A percentile compares a stretch with the other conserved stretches of the same genome.
These are phyloP conservation scores for Cerastis rubricosa DNA, from an alignment of 2,888 invertebrate genomes.

Conservation along the genomic window DNA sequence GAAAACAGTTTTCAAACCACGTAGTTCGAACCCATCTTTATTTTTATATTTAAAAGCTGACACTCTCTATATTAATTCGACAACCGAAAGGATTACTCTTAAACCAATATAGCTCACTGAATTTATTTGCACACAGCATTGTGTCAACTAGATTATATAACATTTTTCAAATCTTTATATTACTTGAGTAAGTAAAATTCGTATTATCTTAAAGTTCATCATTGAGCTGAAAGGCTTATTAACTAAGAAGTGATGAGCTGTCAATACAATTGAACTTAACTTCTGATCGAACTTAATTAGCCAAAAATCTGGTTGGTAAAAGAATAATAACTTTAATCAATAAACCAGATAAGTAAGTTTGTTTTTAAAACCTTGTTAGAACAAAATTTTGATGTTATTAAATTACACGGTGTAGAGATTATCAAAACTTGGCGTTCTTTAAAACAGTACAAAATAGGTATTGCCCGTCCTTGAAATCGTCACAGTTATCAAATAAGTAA, in stretches of 20 bases:
- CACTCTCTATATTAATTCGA: slow-evolving; percentile 49
- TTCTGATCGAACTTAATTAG: slow-evolving; percentile 20
- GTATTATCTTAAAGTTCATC: slow-evolving; percentile 4
- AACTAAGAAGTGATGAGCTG: slow-evolving; percentile 27
- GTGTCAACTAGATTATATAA: slow-evolving; percentile 35
- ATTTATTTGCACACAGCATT: slow-evolving; percentile 29
- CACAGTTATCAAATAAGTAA: not conserved
- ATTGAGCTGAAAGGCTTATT: slow-evolving; percentile 10
- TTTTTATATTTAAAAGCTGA: slow-evolving; percentile 43
- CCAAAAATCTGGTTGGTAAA: not conserved
- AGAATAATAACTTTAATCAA: not conserved
- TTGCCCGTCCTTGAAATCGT: not conserved
- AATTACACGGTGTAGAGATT: not conserved
- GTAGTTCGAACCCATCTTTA: not conserved
- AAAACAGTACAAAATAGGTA: not conserved
- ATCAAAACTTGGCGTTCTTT: not conserved
- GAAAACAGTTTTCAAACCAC: slow-evolving; percentile 1
- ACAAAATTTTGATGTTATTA: not conserved
- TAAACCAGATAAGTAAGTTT: not conserved
- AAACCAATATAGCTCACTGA: slow-evolving; percentile 31
- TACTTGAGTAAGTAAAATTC: slow-evolving; percentile 11
- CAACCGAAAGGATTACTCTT: slow-evolving; percentile 54
- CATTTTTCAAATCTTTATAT: slow-evolving; percentile 30
- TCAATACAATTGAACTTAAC: slow-evolving; percentile 15
- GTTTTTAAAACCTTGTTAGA: not conserved